Base-by-base conservation (phyloP, 2,888 invertebrate genomes). In the Tupiocoris notatus region DNA sequence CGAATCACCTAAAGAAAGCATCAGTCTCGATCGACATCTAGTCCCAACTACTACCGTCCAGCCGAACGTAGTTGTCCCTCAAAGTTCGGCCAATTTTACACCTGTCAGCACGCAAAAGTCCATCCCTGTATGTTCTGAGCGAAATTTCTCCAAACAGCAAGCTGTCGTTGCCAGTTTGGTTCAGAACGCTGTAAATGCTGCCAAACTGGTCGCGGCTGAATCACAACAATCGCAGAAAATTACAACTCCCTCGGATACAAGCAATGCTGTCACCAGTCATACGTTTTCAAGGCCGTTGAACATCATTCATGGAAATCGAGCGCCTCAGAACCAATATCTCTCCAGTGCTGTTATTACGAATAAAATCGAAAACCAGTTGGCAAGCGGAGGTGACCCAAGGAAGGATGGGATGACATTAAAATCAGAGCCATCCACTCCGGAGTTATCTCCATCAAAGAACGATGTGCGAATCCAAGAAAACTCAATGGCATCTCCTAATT, bases 41-140 rank as follows among this genome's bases (percentile, higher is more conserved):
- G 66, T 74, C 61, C 71, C 76, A 17, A 61, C 73, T 0, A 61
- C 68, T n/a, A 39, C 39, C 12, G 76, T 79, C 22, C 77, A 77
- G 56, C 79, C 79, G 0, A 79, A 79, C 59, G 77, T 79, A 16
- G 78, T 79, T 24, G 77, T 79, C 20, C 74, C 77, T 16, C 57
- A 77, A 23, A 77, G 67, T 61, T 64, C 77, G 12, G 67, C 78
- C n/a, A 76, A 77, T 18, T 77, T 78, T 75, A 78, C 79, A 16
- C 75, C 79, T 58, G 75, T 79, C 66, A 76, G 76, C 17, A 78
- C 78, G 3, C 79, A 79, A 68, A 79, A 78, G 57, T 71, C 76
- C 6, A 77, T 79, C 85, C 86, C 77, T 85, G 79, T 82, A 17
- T 83, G 82, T 54, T 77, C 80, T 81, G 39, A 82, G 76, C 77